These are phyloP conservation scores for Onthophagus sagittarius DNA, from an alignment of 2,888 invertebrate species.

Conservation along the genomic window DNA sequence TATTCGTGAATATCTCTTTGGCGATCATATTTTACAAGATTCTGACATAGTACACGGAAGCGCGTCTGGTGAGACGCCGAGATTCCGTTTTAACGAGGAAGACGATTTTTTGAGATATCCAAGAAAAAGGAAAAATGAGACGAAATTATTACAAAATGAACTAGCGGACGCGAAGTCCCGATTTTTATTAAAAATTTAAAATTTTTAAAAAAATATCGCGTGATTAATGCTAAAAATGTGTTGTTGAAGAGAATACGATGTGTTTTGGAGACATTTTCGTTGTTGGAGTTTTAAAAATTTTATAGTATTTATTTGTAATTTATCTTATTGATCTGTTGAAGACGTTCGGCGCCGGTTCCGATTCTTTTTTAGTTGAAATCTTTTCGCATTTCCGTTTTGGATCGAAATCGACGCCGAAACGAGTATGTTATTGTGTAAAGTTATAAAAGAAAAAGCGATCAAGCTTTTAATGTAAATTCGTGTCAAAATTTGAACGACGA, in stretches of 20 bases:
- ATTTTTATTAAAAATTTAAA: too few relatives aligned
- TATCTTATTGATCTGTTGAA: conserved; percentile 12
- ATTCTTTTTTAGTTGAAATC: background rate
- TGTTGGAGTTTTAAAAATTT: conserved; percentile 48
- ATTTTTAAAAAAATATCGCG: conserved; percentile 3
- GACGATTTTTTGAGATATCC: too few relatives aligned
- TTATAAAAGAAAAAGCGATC: background rate
- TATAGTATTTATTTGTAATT: conserved; percentile 27
- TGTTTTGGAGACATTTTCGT: conserved; percentile 43
- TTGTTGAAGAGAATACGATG: conserved; percentile 32
- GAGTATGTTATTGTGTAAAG: background rate
- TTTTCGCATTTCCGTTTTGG: background rate
- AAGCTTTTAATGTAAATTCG: background rate
- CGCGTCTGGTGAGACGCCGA: conserved; percentile 37
- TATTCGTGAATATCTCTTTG: conserved; percentile 90
- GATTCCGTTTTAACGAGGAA: background rate
- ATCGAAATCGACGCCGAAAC: background rate
- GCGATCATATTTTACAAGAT: conserved; percentile 95
- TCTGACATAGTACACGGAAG: conserved; percentile 80
- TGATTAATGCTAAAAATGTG: conserved; percentile 11
- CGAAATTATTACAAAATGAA: background rate
- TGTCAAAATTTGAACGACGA: background rate
- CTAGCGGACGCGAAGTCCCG: background rate
- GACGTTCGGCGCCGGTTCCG: background rate
- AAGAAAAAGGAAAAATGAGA: background rate